phyloP scores from a whole-genome alignment of 2,888 invertebrate genomes.

The Pedicia rivosa region DNA sequence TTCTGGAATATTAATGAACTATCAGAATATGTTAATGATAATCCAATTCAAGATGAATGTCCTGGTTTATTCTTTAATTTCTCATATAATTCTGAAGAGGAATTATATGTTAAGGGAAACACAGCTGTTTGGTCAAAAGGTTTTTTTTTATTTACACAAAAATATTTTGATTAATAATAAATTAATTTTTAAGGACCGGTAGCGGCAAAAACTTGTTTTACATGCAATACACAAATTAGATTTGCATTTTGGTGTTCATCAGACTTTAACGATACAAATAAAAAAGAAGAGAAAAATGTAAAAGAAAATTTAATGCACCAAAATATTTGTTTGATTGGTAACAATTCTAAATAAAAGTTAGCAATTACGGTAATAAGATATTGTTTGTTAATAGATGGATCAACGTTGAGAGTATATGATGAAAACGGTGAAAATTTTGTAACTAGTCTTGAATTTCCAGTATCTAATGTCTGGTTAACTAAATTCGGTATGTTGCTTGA shows the following conservation, averaged over 20 bases:
- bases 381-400: slow-evolving; percentile 38
- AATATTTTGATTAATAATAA: too few relatives aligned
- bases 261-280: slow-evolving; percentile 33
- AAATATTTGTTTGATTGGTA: slow-evolving; percentile 27
- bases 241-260: slow-evolving; percentile 59
- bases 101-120: slow-evolving; percentile 70
- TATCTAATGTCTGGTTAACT: slow-evolving; percentile 69
- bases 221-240: slow-evolving; percentile 64
- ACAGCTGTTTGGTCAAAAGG: slow-evolving; percentile 70
- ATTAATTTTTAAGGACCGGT: too few relatives aligned
- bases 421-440: slow-evolving; percentile 69
- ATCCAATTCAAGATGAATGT: slow-evolving; percentile 9
- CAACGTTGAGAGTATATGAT: slow-evolving; percentile 61
- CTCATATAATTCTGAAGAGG: slow-evolving; percentile 53
- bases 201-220: slow-evolving; percentile 52
- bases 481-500: slow-evolving; percentile 76
- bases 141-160: too few relatives aligned
- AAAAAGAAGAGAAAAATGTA: slow-evolving; percentile 27
- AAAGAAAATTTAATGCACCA: slow-evolving; percentile 1
- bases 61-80: slow-evolving; percentile 23
- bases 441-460: slow-evolving; percentile 63
- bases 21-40: slow-evolving; percentile 7
- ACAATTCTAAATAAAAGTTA: slow-evolving; percentile 2
- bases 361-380: too few relatives aligned
- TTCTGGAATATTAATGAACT: slow-evolving; percentile 38